Conservation (phyloP, 2,888 invertebrate species). For the Dilophus febrilis region DNA sequence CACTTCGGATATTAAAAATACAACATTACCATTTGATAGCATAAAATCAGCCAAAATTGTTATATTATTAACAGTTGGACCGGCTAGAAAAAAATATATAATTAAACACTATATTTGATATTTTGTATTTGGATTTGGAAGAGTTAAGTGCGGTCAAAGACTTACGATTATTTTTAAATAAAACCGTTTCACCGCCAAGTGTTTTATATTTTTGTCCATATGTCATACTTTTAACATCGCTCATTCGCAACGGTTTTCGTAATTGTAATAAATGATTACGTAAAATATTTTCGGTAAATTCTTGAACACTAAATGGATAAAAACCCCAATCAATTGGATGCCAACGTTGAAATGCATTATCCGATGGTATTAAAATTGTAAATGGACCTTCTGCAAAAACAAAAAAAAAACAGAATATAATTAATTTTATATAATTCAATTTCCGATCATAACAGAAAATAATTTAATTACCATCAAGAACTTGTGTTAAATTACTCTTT, state of each 20-base stretch:
- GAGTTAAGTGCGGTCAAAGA: slow-evolving; percentile 11
- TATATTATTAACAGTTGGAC: slow-evolving; percentile 39
- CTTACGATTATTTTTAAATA: slow-evolving; percentile 40
- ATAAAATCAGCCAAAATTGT: slow-evolving; percentile 41
- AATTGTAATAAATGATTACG: slow-evolving; percentile 43
- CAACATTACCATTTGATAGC: slow-evolving; percentile 42
- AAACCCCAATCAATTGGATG: slow-evolving; percentile 54
- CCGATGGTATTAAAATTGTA: slow-evolving; percentile 44
- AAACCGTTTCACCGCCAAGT: slow-evolving; percentile 38
- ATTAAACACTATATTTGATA: background rate
- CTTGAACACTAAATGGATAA: slow-evolving; percentile 47
- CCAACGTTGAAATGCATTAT: slow-evolving; percentile 48
- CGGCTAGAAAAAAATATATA: slow-evolving; percentile 20
- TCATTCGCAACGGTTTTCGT: slow-evolving; percentile 34
- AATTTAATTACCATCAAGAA: slow-evolving; percentile 36
- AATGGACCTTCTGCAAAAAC: slow-evolving; percentile 30
- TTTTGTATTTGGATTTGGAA: background rate
- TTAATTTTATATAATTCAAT: background rate
- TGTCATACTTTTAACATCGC: slow-evolving; percentile 30
- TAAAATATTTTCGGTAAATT: slow-evolving; percentile 43
- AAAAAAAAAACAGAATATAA: background rate
- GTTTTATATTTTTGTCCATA: slow-evolving; percentile 37
- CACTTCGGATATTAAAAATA: slow-evolving; percentile 42
- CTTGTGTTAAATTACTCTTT: slow-evolving; percentile 40
- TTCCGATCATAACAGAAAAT: too few relatives aligned